Base-by-base conservation (phyloP, 2,113 vertebrate species). In the Laterallus jamaicensis region DNA sequence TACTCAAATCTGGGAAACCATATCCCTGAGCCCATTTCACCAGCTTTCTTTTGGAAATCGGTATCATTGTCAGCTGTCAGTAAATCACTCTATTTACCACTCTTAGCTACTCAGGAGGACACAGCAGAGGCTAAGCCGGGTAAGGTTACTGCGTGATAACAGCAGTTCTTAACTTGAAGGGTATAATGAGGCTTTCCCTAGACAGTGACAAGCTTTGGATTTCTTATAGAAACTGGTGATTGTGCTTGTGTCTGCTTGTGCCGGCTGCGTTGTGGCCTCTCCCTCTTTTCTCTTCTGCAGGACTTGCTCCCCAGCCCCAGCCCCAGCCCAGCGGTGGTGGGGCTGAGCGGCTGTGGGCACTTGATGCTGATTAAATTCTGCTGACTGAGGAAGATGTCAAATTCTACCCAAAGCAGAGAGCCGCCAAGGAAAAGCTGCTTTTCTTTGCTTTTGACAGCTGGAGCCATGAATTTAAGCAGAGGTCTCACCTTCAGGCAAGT, bases 311-410 rank as follows among this genome's bases (percentile, higher is more conserved):
- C 93, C 80, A 71, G 83, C 77, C 78, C 66, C 80, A 95, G 79
- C 92, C 74, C 86, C 82, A 91, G 77, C 68, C 89, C 68, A 78
- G 86, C 70, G 5, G 93, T 95, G 94, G 95, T 94, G 87, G 94
- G 96, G 96, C 94, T 92, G 91, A 92, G 94, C 74, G 96, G 97
- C 97, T 97, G 96, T 97, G 97, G 97, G 97, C 95, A 97, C 96
- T 97, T 76, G 90, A 86, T 96, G 96, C 96, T 98, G 97, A 98
- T 98, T 97, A 97, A 97, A 97, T 98, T 98, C 96, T 98, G 97
- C 97, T 98, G 97, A 98, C 97, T 96, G 96, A 97, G 97, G 97
- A 97, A 97, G 97, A 97, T 98, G 97, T 98, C 97, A 98, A 97
- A 97, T 96, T 97, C 97, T 97, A 97, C 97, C 97, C 97, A 97